Evolutionary conservation across 2,888 invertebrate genomes (phyloP).

Genomic region (Caprella mutica): DNA sequence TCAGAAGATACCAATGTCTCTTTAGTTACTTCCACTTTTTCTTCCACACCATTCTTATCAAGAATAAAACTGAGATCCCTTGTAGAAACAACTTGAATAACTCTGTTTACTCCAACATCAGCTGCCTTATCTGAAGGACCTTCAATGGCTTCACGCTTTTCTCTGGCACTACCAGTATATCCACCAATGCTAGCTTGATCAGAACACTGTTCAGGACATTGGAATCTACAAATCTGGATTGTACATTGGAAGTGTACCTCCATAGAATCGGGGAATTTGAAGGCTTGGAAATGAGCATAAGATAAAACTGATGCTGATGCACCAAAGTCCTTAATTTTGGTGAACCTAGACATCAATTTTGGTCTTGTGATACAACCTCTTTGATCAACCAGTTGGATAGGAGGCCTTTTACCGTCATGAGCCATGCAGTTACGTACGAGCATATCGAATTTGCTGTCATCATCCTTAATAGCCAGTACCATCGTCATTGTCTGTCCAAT

Average conservation of each 20-base stretch:
- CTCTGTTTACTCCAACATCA: conserved; percentile 75
- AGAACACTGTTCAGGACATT: conserved; percentile 84
- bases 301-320: conserved; percentile 82
- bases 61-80: conserved; percentile 75
- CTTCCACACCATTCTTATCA: conserved; percentile 42
- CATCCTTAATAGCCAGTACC: conserved; percentile 89
- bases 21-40: conserved; percentile 17
- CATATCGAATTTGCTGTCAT: conserved; percentile 93
- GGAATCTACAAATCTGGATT: conserved; percentile 83
- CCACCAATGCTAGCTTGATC: conserved; percentile 31
- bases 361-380: conserved; percentile 83
- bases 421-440: conserved; percentile 86
- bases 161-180: conserved; percentile 18
- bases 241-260: conserved; percentile 93
- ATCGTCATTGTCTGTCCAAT: conserved; percentile 95
- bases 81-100: conserved; percentile 81
- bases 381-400: conserved; percentile 84
- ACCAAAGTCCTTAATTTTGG: conserved; percentile 89
- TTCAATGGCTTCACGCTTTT: conserved; percentile 29
- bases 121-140: conserved; percentile 46
- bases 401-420: conserved; percentile 84
- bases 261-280: conserved; percentile 93
- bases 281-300: conserved; percentile 61
- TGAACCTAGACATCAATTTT: conserved; percentile 84
- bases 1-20: conserved; percentile 30